Base-by-base conservation (phyloP, 2,797 vertebrate species). In the Cryptoblepharus egeriae region DNA sequence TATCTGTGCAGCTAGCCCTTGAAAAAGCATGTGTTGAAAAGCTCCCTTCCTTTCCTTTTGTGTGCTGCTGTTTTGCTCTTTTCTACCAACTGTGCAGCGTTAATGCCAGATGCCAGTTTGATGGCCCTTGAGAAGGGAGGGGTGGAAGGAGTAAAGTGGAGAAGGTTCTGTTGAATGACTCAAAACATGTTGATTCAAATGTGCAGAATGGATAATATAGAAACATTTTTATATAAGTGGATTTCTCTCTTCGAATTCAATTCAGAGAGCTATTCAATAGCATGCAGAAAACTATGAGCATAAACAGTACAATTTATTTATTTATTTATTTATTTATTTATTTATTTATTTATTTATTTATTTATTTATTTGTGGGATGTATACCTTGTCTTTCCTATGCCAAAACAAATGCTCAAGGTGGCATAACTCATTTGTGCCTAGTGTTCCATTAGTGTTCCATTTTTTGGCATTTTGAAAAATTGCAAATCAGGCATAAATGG, bases 181-280 rank as follows among this genome's bases (percentile, higher is more conserved):
- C 49, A 52, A 52, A 52, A 83, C 88, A 83, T 75, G 72, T 87
- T 88, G 79, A 85, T 60, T 84, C 80, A 52, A 6, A 70, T 0
- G 0, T 60, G 28, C 85, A 87, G 61, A 45, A 85, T 30, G 83
- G 71, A 77, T 89, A 89, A 90, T 70, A 37, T 55, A 84, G 83
- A 84, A 82, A 1, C 1, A n/a, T 79, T 73, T 68, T 68, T 63
- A 73, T 58, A 58, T 35, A 79, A 42, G 39, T 9, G 4, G 39
- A 42, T 42, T 9, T 42, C 39, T 42, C 39, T 42, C 39, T 42
- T 42, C n/a, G n/a, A n/a, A n/a, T n/a, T n/a, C n/a, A n/a, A n/a
- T n/a, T 64, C 20, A 73, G 78, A 86, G 13, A 32, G 57, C 12
- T 81, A 79, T 68, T 84, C n/a, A 32, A 1, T 75, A 83, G 65